Evolutionary conservation across 1,140 invertebrate species (phyloP), one percentile per base, ranked within the genome.

Genomic region (Myzus persicae): DNA sequence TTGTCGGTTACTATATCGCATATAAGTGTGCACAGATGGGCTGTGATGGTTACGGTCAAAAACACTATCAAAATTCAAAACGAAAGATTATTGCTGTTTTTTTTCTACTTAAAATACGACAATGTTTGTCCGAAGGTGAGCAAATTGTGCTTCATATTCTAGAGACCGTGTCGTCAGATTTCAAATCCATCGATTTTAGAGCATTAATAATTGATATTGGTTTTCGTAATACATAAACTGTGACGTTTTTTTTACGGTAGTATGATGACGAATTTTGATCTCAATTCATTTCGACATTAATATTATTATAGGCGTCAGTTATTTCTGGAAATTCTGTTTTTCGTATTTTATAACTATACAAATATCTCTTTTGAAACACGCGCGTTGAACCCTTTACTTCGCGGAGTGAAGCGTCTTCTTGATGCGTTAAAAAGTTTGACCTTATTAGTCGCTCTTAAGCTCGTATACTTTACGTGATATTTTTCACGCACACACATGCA

Each of bases 381-480:
- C 59, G n/a, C 20, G 36, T 82, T 36, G 38, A 82, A 82, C 36
- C 76, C 59, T 76, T 76, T 82, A 18, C 81, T 24, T 9, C 81
- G 38, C 20, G 36, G 20, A 6, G 76, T 22, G 42, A 87, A 22
- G 85, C 85, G 44, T 88, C 87, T 89, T 51, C 87, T 51, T 22
- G 46, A 38, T 89, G 22, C 31, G 42, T 88, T 26, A 67, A 90
- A 90, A 90, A 90, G 38, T 59, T 90, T 67, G 89, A 90, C 89
- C 48, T 90, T n/a, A n/a, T 90, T 40, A 90, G 54, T 90, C 38
- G 40, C n/a, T 90, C 89, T 59, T 42, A 67, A 90, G 40, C 81
- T 36, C 36, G 54, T 67, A 90, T 59, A 90, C n/a, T 90, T 59
- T 67, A 90, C 51, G 89, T 89, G 87, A 48, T 89, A 89, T 89